Evolutionary conservation across 2,888 invertebrate species (phyloP).

Genomic region (Xestobium rufovillosum): DNA sequence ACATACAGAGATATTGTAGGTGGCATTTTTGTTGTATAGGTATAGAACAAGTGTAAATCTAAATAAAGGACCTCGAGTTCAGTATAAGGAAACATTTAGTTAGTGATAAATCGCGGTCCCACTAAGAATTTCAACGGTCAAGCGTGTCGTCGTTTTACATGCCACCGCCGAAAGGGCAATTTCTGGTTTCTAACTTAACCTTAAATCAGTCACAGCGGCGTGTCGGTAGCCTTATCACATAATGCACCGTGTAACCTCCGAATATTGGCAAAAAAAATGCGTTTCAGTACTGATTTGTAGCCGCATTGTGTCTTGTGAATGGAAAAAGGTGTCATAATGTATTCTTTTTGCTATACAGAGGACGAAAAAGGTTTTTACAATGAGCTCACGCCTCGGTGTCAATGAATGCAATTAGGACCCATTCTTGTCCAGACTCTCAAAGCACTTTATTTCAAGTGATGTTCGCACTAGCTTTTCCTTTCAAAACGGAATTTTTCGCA

Average conservation of each 20-base stretch:
- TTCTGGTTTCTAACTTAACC: no score
- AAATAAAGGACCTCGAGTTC: no score
- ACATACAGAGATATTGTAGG: no score
- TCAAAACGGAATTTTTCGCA: no score
- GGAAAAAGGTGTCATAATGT: conserved; percentile 36
- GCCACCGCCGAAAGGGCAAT: no score
- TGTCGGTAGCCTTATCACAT: conserved; percentile 3
- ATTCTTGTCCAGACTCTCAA: conserved; percentile 29
- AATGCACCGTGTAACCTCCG: conserved; percentile 3
- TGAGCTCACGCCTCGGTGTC: conserved; percentile 40
- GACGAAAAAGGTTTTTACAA: conserved; percentile 22
- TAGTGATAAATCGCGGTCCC: no score
- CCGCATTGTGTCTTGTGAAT: conserved; percentile 33
- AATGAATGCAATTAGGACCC: conserved; percentile 42
- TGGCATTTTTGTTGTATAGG: no score
- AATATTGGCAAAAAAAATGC: conserved; percentile 2
- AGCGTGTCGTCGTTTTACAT: no score
- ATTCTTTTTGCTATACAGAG: conserved; percentile 28
- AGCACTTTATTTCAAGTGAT: conserved; percentile 17
- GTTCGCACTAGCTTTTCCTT: conserved; percentile 11
- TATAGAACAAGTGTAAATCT: no score
- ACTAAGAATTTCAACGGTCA: no score
- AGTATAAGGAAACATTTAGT: no score
- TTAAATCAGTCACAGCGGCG: not conserved
- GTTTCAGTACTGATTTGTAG: conserved; percentile 30